These are phyloP conservation scores for Notocelia uddmanniana DNA, from an alignment of 2,888 invertebrate genomes.

Conservation along the genomic window DNA sequence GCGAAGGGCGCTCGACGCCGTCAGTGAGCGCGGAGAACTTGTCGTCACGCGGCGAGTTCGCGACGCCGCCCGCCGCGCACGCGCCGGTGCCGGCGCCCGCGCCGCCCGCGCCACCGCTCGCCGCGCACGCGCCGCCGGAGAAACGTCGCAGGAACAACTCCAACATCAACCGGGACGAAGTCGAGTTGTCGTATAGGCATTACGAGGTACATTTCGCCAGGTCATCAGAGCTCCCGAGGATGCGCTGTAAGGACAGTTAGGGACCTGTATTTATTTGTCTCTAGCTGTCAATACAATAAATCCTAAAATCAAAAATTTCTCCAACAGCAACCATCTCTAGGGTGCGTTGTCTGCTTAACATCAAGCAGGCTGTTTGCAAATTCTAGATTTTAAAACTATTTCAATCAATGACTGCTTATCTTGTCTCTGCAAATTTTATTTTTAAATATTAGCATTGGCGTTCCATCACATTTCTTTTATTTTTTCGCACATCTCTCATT, in stretches of 20 bases:
- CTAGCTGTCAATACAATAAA: no score
- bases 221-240: no score
- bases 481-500: not conserved
- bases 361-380: no score
- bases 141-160: conserved; percentile 82
- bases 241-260: no score
- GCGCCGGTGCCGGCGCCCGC: conserved; percentile 51
- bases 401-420: no score
- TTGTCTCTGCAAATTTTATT: no score
- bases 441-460: no score
- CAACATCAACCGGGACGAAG: conserved; percentile 71
- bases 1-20: conserved; percentile 81
- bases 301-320: no score
- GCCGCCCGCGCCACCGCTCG: conserved; percentile 62
- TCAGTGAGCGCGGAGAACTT: conserved; percentile 81
- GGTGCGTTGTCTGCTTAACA: no score
- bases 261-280: no score
- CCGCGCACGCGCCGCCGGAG: conserved; percentile 70
- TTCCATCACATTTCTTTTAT: not conserved
- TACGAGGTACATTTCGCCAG: conserved; percentile 67
- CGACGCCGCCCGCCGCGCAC: conserved; percentile 76
- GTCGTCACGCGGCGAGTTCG: conserved; percentile 75
- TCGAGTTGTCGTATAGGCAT: conserved; percentile 74
- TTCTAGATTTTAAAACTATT: no score
- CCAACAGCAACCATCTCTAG: no score